These are phyloP conservation scores for Euplagia quadripunctaria DNA, from an alignment of 2,888 invertebrate genomes.

Conservation along the genomic window DNA sequence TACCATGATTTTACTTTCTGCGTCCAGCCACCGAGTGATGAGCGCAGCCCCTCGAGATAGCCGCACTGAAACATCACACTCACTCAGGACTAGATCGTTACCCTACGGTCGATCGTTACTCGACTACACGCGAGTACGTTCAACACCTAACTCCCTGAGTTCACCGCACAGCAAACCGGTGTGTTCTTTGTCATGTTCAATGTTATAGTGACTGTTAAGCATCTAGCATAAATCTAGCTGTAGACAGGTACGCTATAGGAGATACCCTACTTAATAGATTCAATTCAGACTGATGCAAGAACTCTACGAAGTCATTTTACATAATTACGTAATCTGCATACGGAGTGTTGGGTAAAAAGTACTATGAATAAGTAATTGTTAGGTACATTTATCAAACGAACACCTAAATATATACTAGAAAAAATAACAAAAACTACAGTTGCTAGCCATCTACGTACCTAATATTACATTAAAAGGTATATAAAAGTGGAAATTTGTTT, in stretches of 20 bases:
- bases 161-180: slow-evolving; percentile 52
- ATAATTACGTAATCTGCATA: slow-evolving; percentile 43
- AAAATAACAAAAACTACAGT: slow-evolving; percentile 57
- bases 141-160: slow-evolving; percentile 47
- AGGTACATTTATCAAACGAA: slow-evolving; percentile 31
- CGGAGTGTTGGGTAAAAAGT: slow-evolving; percentile 43
- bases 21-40: slow-evolving; percentile 98
- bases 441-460: slow-evolving; percentile 59
- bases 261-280: slow-evolving; percentile 48
- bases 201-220: slow-evolving; percentile 70
- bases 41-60: slow-evolving; percentile 97
- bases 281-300: slow-evolving; percentile 47
- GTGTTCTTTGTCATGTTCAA: slow-evolving; percentile 68
- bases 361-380: slow-evolving; percentile 40
- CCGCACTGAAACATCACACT: slow-evolving; percentile 93
- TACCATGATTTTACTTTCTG: slow-evolving; percentile 99
- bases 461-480: slow-evolving; percentile 47
- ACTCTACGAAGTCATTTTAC: slow-evolving; percentile 43
- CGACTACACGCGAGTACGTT: slow-evolving; percentile 27
- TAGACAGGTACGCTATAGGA: slow-evolving; percentile 59
- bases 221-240: slow-evolving; percentile 68
- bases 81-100: slow-evolving; percentile 81
- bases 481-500: slow-evolving; percentile 46
- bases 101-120: slow-evolving; percentile 47
- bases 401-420: slow-evolving; percentile 35